Evolutionary conservation across 2,888 invertebrate genomes (phyloP), one percentile per base, ranked within the genome.

Genomic region (Eurytoma adleriae): DNA sequence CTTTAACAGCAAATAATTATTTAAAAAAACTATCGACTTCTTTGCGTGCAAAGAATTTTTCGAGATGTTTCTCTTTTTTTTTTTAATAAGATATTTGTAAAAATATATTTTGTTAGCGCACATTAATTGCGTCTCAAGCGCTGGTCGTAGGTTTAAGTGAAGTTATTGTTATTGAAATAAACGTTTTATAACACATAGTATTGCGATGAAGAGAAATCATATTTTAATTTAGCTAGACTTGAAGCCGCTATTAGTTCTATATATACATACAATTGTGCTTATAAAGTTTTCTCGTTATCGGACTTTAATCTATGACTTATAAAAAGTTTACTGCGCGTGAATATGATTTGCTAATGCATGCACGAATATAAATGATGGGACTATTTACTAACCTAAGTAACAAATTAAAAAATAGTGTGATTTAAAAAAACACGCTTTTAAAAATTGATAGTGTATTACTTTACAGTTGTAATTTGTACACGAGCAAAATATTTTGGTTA

Each of bases 91-190:
- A 16, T 74, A 67, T 81, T 68, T 68, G 40, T 78, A 66, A 73
- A 50, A 54, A 64, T 57, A 75, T 75, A 78, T 66, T 81, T 70
- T 67, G 54, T 74, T 74, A 64, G 24, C 30, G 74, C 70, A 73
- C 77, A 73, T 5, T 70, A 59, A 56, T 74, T 68, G 69, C 24
- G 68, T 74, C 59, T 64, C 14, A 20, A 81, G 30, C 72, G 70
- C 74, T 70, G 64, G 66, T 74, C 70, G 69, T 73, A 74, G 67
- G 13, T 66, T 50, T 74, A 59, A 70, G 48, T 70, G 18, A 78
- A 57, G 18, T 71, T 67, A 79, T 72, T 62, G 73, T 73, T 79
- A 74, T 78, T 67, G 52, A 48, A 71, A 78, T 78, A 74, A 72
- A 68, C 56, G 59, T 73, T 76, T 80, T 70, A 74, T 69, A 62